Evolutionary conservation across 1,140 invertebrate genomes (phyloP).

Genomic region (Cryptotermes secundus): DNA sequence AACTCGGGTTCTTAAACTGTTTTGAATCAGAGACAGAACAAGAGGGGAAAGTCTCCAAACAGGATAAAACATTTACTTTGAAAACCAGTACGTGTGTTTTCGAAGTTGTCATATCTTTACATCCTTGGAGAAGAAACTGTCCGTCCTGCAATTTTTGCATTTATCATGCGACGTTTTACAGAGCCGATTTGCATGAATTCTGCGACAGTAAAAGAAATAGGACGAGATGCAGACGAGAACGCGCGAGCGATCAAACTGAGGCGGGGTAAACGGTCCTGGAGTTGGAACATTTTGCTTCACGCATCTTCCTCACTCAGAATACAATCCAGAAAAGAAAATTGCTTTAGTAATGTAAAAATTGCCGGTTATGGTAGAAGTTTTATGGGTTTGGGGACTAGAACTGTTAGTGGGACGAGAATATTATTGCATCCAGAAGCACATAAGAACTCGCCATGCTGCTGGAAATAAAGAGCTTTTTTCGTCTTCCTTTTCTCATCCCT

Average conservation of each 20-base stretch:
- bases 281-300: slow-evolving; percentile 1
- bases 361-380: slow-evolving; percentile 18
- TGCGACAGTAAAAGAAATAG: background rate
- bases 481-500: background rate
- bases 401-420: slow-evolving; percentile 4
- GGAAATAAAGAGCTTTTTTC: background rate
- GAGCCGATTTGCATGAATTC: background rate
- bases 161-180: background rate
- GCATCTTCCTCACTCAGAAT: slow-evolving; percentile 15
- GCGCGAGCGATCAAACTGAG: background rate
- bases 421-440: slow-evolving; percentile 18
- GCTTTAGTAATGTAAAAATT: slow-evolving; percentile 20
- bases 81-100: no score
- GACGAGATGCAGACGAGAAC: background rate
- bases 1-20: no score
- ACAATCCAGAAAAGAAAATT: slow-evolving; percentile 20
- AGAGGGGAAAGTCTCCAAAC: no score
- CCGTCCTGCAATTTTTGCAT: background rate
- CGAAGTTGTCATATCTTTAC: no score
- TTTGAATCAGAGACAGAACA: no score
- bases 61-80: no score
- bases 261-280: background rate
- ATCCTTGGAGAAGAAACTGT: background rate
- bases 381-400: slow-evolving; percentile 3
- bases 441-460: background rate